phyloP scores from a whole-genome alignment of 2,888 invertebrate genomes.

The Latrodectus hesperus region DNA sequence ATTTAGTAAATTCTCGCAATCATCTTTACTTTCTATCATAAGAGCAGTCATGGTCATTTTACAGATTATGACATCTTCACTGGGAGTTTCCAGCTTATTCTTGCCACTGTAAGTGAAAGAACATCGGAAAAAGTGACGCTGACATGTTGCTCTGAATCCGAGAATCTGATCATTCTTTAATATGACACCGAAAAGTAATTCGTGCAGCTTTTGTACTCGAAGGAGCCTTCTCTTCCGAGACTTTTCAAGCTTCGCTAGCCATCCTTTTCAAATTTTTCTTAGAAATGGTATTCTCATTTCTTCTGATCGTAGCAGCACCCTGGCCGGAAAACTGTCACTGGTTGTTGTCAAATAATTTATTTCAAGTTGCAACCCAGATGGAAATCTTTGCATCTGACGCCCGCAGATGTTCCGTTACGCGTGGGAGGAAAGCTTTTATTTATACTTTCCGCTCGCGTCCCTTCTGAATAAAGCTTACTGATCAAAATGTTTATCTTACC shows the following conservation, averaged over 20 bases:
- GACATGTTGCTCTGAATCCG: background rate
- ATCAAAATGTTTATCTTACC: too few relatives aligned
- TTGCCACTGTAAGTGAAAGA: too few relatives aligned
- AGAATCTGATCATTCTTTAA: background rate
- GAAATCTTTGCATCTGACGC: background rate
- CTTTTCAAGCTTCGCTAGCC: background rate
- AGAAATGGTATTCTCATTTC: background rate
- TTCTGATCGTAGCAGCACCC: background rate
- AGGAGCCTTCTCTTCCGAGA: background rate
- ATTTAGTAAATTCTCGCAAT: too few relatives aligned
- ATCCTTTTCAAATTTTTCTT: background rate
- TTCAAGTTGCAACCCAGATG: background rate
- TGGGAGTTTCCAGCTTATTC: too few relatives aligned
- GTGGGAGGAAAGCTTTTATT: too few relatives aligned
- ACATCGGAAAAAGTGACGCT: background rate
- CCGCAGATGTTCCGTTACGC: too few relatives aligned
- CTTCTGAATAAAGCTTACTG: too few relatives aligned
- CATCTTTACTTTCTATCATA: too few relatives aligned
- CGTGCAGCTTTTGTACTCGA: background rate
- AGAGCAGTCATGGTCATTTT: too few relatives aligned
- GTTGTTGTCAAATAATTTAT: slow-evolving; percentile 7
- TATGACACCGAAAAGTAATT: slow-evolving; percentile 2
- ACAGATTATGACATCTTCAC: too few relatives aligned
- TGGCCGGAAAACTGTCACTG: background rate
- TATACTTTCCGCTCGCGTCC: too few relatives aligned